These are phyloP conservation scores for Drosophila demipolita DNA, from an alignment of 2,888 invertebrate species.

Conservation along the genomic window DNA sequence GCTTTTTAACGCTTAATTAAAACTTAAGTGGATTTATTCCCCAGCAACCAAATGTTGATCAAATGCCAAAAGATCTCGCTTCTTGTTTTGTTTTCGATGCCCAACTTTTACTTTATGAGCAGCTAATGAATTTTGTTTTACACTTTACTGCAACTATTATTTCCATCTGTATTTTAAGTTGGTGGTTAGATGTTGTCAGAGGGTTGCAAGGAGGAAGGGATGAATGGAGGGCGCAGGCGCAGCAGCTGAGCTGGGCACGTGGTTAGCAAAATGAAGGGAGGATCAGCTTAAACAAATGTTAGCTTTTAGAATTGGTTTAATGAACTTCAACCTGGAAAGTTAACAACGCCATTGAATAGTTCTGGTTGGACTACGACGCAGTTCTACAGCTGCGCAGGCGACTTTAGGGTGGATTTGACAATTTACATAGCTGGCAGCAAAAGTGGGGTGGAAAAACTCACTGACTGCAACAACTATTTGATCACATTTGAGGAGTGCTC, in stretches of 20 bases:
- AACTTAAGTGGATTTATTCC: constrained; percentile 51
- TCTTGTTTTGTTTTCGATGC: constrained; percentile 2
- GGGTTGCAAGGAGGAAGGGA: constrained; percentile 41
- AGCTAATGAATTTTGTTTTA: constrained; percentile 48
- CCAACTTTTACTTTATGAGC: constrained; percentile 24
- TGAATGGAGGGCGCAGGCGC: constrained; percentile 50
- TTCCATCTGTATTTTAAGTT: constrained; percentile 1
- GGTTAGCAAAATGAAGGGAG: constrained; percentile 35
- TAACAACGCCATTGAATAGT: constrained; percentile 7
- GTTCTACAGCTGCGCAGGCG: constrained; percentile 48
- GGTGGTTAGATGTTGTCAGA: constrained; percentile 8
- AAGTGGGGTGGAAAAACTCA: constrained; percentile 1
- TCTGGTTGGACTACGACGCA: constrained; percentile 33
- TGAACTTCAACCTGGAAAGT: constrained; percentile 34
- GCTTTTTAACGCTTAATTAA: constrained; percentile 66
- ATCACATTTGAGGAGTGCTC: neutral
- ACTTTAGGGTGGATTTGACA: constrained; percentile 42
- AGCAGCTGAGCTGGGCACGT: constrained; percentile 28
- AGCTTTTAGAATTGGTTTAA: constrained; percentile 65
- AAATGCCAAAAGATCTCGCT: constrained; percentile 34
- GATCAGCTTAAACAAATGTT: constrained; percentile 41
- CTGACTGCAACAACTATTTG: neutral
- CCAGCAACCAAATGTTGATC: constrained; percentile 40
- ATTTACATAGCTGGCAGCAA: neutral
- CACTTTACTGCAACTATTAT: neutral